Percentiles rank a stretch among this genome's conserved stretches.
Conservation (phyloP, 2,888 invertebrate genomes). For the Napeogenes sylphis region DNA sequence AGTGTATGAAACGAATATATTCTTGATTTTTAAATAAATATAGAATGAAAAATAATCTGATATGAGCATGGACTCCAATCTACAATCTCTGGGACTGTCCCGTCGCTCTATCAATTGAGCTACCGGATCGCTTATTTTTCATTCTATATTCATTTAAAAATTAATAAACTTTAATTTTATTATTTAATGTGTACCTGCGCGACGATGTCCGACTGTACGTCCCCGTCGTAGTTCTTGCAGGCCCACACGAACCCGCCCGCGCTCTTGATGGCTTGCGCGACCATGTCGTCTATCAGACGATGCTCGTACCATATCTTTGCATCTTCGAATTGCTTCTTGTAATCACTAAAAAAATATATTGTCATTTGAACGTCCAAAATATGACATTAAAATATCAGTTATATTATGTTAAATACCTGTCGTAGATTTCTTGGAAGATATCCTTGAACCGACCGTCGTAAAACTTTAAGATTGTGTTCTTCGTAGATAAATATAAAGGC, state of each 20-base stretch:
- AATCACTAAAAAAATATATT: slow-evolving; percentile 72
- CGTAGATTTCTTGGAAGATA: slow-evolving; percentile 92
- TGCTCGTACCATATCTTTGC: slow-evolving; percentile 94
- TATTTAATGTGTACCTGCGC: slow-evolving; percentile 75
- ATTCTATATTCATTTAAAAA: no score
- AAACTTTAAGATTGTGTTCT: slow-evolving; percentile 92
- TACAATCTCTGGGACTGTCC: no score
- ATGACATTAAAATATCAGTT: neutral
- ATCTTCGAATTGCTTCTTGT: slow-evolving; percentile 85
- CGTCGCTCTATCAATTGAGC: no score
- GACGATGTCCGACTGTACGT: slow-evolving; percentile 92
- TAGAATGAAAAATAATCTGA: no score
- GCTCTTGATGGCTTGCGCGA: slow-evolving; percentile 90
- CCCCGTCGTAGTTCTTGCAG: slow-evolving; percentile 95
- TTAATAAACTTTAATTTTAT: no score
- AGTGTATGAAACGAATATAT: no score
- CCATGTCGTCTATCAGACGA: slow-evolving; percentile 94
- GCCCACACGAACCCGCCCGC: slow-evolving; percentile 94
- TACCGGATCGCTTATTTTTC: no score
- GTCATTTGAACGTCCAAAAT: neutral
- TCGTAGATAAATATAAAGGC: slow-evolving; percentile 94
- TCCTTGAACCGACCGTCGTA: slow-evolving; percentile 96
- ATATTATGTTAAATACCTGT: slow-evolving; percentile 74
- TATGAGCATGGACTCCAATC: no score
- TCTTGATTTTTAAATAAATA: no score